Evolutionary conservation across 1,140 invertebrate species (phyloP), one percentile per base, ranked within the genome.

Genomic region (Brachionus koreanus): DNA sequence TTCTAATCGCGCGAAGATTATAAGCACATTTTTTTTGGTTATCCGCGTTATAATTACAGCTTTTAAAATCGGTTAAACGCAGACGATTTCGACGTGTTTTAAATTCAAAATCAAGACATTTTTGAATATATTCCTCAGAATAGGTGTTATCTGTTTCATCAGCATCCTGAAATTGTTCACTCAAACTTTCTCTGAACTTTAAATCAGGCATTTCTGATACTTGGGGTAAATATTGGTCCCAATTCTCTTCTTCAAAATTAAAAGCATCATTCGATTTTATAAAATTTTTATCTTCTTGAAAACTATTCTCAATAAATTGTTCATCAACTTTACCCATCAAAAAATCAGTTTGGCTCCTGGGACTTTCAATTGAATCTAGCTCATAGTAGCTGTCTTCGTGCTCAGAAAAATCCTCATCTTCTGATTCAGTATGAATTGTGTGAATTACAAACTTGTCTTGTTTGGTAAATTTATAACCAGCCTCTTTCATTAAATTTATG

Each of bases 211-310:
- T 74, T 25, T n/a, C 63, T 0, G 42, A 23, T n/a, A 35, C 25
- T 35, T 23, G n/a, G 1, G 37, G 69, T 74, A 74, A 46, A 46
- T 74, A 74, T 25, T 25, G 19, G 13, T 74, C 69, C 69, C 69
- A 74, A 25, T 74, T 74, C 43, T 74, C 69, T 46, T 74, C 69
- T 10, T 46, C 69, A 29, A 74, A 74, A 43, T 29, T 12, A 72
- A 3, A 16, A 39, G 9, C 6, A 23, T 39, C 33, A 72, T 39
- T 37, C n/a, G 10, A 16, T 16, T 72, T 39, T 2, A 13, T 72
- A 4, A 16, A 72, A n/a, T 39, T 43, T 72, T 37, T 72, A 9
- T 72, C 37, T 39, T 72, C 63, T n/a, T 10, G 25, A 33, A 13
- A 67, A 37, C 37, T 39, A 1, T 37, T 3, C 7, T 72, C 67